These are phyloP conservation scores for Conus canariensis DNA, from an alignment of 2,888 invertebrate species.

Conservation along the genomic window DNA sequence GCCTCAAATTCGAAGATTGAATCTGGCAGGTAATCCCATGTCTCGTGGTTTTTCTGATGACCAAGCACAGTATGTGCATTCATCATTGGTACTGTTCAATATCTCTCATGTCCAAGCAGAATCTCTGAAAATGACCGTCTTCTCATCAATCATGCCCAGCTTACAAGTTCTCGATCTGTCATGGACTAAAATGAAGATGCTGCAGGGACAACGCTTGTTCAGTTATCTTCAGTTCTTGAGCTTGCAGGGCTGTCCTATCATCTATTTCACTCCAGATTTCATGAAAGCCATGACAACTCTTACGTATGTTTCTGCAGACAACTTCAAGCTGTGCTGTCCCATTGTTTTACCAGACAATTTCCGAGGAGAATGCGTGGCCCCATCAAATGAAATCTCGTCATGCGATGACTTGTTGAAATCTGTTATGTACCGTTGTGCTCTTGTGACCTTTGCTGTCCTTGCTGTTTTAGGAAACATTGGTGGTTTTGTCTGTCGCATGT, in stretches of 20 bases:
- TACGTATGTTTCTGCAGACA: not conserved
- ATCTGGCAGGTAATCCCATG: slow-evolving; percentile 2
- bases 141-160: not conserved
- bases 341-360: not conserved
- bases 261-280: not conserved
- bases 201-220: not conserved
- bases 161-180: not conserved
- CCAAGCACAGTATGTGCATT: no score
- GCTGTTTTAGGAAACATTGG: not conserved
- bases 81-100: not conserved
- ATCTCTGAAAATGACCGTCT: not conserved
- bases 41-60: no score
- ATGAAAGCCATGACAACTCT: not conserved
- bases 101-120: not conserved
- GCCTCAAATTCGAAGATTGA: not conserved
- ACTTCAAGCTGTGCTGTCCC: not conserved
- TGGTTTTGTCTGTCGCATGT: not conserved
- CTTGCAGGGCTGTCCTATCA: not conserved
- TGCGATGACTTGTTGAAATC: slow-evolving; percentile 3
- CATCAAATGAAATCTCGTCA: not conserved
- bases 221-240: not conserved
- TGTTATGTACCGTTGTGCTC: not conserved
- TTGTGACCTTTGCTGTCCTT: not conserved
- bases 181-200: not conserved
- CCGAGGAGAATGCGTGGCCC: not conserved